Evolutionary conservation across 1,140 invertebrate genomes (phyloP).

Genomic region (Metopolophium dirhodum): DNA sequence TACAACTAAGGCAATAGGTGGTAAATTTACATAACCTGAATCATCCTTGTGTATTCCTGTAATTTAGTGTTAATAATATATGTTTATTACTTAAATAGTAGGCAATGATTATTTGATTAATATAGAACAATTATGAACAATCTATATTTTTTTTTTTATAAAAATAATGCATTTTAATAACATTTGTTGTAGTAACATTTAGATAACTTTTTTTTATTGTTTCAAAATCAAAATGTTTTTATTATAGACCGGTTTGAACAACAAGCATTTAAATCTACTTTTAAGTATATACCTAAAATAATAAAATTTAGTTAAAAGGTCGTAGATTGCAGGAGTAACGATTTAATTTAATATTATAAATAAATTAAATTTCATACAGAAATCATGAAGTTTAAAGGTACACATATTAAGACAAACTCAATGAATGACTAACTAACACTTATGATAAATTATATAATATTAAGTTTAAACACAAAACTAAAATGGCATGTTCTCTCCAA

Average conservation of each 20-base stretch:
- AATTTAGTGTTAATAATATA: background rate
- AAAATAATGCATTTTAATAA: background rate
- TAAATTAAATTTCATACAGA: background rate
- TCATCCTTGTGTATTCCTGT: background rate
- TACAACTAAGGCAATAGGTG: background rate
- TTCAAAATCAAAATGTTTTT: slow-evolving; percentile 5
- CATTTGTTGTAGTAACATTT: background rate
- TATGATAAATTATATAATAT: slow-evolving; percentile 28
- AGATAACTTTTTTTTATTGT: background rate
- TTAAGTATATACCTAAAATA: background rate
- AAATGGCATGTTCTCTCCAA: background rate
- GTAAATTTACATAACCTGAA: background rate
- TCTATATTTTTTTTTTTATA: background rate
- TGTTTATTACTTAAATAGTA: background rate
- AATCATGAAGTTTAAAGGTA: slow-evolving; percentile 4
- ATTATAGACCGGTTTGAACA: background rate
- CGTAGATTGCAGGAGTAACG: background rate
- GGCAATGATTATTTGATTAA: background rate
- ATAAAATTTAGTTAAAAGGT: background rate
- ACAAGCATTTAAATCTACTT: background rate
- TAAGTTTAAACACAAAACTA: slow-evolving; percentile 23
- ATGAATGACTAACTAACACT: slow-evolving; percentile 45
- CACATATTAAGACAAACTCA: slow-evolving; percentile 16
- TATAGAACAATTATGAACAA: background rate
- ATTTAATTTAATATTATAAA: slow-evolving; percentile 10